phyloP scores from a whole-genome alignment of 1,140 invertebrate genomes.

The Cyclargus thomasi region DNA sequence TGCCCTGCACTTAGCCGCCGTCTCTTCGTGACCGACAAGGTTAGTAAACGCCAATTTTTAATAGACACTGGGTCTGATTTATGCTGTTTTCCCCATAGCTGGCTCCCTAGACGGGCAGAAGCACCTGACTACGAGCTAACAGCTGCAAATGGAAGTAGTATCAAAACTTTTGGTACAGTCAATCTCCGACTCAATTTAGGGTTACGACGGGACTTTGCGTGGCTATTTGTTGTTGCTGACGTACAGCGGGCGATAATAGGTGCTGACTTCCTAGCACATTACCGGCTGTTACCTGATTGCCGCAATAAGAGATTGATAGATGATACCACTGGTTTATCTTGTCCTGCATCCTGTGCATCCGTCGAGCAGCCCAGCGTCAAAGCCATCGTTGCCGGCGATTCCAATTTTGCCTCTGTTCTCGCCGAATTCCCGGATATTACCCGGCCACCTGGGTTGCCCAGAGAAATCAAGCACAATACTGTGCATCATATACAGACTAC shows the following conservation, averaged over 20 bases:
- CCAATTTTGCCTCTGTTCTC: background rate
- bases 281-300: slow-evolving; percentile 30
- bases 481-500: too few relatives aligned
- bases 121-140: background rate
- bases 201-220: too few relatives aligned
- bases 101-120: background rate
- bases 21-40: background rate
- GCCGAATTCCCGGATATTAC: too few relatives aligned
- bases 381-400: background rate
- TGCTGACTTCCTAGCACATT: slow-evolving; percentile 44
- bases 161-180: background rate
- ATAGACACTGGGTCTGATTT: background rate
- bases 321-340: background rate
- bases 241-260: slow-evolving; percentile 43
- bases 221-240: slow-evolving; percentile 46
- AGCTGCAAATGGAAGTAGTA: background rate
- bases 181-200: background rate
- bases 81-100: background rate
- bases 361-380: background rate
- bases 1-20: background rate
- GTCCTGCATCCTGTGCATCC: background rate
- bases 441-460: too few relatives aligned
- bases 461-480: too few relatives aligned
- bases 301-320: too few relatives aligned
- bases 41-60: background rate